Base-by-base conservation (phyloP, 2,797 vertebrate species). In the Cuniculus paca region DNA sequence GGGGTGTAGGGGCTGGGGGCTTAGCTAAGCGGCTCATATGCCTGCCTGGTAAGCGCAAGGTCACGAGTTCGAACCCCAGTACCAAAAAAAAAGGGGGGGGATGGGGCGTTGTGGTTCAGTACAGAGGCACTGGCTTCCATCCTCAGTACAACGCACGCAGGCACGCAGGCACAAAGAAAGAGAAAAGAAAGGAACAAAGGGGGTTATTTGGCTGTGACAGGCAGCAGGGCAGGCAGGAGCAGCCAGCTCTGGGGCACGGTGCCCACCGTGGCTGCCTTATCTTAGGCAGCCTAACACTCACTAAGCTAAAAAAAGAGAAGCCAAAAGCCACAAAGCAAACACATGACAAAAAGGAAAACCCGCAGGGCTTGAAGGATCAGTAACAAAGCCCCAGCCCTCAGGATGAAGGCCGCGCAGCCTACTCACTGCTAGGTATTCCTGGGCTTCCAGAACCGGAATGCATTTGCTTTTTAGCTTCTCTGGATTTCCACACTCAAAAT, bases 401-500 rank as follows among this genome's bases (percentile, higher is more conserved):
- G 50, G 91, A 45, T 1, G 3, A 12, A n/a, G 68, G 36, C 13
- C 36, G 5, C 22, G 4, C n/a, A 4, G 96, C 79, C 91, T 68
- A 98, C 98, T 99, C 98, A 99, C 99, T 82, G 98, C 92, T 75
- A 99, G 96, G 6, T 99, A 97, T 16, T 98, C 98, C 97, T 97
- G 98, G 0, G 97, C 98, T 92, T 98, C 98, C 90, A 22, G 80
- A 72, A 99, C 91, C 80, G 98, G 98, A 79, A 99, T 97, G 96
- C 99, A 99, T 95, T 99, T 99, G 97, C 98, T 99, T 94, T 98
- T 99, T 4, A 99, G 97, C 90, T 98, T 98, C 81, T 98, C 98
- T 20, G 99, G 98, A 90, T 99, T 99, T 95, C 99, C 99, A 81
- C 99, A 99, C 91, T 99, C 99, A 97, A 99, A 99, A 98, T 98